These are phyloP conservation scores for Nicator chloris DNA, from an alignment of 2,113 vertebrate species.

Conservation along the genomic window DNA sequence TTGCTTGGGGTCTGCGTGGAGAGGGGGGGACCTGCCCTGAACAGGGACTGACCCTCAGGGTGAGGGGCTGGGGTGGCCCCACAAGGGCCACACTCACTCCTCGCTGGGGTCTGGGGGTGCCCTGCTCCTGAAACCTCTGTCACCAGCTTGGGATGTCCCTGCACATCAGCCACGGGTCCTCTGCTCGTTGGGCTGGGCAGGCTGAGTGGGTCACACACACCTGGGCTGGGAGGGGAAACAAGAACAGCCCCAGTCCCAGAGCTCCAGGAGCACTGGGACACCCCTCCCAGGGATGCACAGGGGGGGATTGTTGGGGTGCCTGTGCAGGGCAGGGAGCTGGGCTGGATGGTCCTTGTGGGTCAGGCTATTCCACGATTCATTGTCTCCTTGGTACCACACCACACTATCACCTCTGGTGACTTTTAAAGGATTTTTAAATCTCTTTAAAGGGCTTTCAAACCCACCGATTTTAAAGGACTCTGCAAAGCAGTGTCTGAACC, in stretches of 20 bases:
- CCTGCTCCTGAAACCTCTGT: background rate
- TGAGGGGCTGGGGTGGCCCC: background rate
- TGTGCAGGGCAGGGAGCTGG: background rate
- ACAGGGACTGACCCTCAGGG: background rate
- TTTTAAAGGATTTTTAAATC: background rate
- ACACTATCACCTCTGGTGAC: background rate
- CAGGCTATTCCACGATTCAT: background rate
- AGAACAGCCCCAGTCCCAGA: background rate
- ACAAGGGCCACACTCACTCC: background rate
- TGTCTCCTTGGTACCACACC: background rate
- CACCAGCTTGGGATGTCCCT: background rate
- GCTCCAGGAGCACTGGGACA: background rate
- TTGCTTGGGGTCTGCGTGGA: background rate
- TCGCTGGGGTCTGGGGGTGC: background rate
- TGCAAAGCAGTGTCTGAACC: background rate
- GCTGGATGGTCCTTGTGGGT: background rate
- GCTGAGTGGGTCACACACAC: background rate
- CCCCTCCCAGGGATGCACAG: rapidly evolving
- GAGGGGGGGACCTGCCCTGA: background rate
- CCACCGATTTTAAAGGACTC: background rate
- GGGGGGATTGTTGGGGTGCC: background rate
- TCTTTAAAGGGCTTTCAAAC: background rate
- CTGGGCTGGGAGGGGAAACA: background rate
- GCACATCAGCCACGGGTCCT: background rate
- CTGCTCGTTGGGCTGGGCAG: background rate